Evolutionary conservation across 1,140 invertebrate genomes (phyloP).

Genomic region (Ceratosolen solmsi): DNA sequence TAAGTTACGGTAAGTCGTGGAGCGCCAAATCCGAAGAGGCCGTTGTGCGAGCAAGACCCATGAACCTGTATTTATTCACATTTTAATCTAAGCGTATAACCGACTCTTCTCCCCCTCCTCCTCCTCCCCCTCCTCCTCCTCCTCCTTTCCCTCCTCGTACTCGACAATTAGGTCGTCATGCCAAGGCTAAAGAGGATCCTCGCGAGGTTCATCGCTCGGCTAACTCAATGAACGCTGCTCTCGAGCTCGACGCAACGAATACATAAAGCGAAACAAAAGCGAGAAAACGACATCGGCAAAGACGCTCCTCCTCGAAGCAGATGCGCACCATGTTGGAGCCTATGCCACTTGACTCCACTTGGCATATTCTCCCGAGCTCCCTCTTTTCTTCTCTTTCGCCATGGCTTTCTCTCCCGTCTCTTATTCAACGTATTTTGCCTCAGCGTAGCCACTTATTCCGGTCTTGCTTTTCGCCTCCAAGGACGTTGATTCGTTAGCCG

Average conservation of each 20-base stretch:
- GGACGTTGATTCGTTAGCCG: neutral
- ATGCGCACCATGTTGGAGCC: constrained; percentile 58
- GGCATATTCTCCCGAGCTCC: constrained; percentile 40
- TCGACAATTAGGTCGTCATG: constrained; percentile 26
- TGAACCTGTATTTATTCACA: neutral
- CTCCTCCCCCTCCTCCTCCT: neutral
- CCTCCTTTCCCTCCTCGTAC: neutral
- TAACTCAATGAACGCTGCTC: neutral
- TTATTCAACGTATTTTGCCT: neutral
- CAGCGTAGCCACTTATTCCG: neutral
- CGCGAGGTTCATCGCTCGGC: neutral
- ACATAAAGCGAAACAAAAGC: neutral
- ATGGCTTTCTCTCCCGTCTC: neutral
- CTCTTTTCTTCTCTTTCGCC: neutral
- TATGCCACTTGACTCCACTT: constrained; percentile 66
- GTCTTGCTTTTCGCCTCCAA: constrained; percentile 1
- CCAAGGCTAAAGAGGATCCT: neutral
- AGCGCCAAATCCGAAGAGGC: no score
- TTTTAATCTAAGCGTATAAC: constrained; percentile 18
- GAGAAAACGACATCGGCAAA: neutral
- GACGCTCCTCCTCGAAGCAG: constrained; percentile 23
- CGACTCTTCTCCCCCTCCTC: neutral
- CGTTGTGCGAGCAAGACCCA: neutral
- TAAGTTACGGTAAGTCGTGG: no score
- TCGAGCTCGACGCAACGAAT: neutral